Evolutionary conservation across 2,888 invertebrate genomes (phyloP).

Genomic region (Phorcus lineatus): DNA sequence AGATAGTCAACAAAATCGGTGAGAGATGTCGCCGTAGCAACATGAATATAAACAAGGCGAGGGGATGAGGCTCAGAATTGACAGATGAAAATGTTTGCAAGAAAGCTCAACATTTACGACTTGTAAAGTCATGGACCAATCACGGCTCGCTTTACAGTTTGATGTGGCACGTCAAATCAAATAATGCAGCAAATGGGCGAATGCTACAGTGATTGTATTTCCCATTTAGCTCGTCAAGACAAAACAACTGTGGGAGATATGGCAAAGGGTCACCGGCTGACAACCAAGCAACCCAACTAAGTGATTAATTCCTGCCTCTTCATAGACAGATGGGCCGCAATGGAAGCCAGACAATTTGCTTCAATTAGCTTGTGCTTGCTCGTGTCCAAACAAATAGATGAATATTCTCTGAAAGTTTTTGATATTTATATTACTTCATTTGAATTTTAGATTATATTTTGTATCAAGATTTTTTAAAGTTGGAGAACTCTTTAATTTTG

Average conservation of each 20-base stretch:
- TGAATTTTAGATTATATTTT: too few relatives aligned
- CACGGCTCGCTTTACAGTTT: not conserved
- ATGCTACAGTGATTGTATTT: not conserved
- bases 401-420: too few relatives aligned
- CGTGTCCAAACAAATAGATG: too few relatives aligned
- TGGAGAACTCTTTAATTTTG: too few relatives aligned
- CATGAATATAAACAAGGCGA: not conserved
- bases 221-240: not conserved
- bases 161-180: slow-evolving; percentile 5
- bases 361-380: too few relatives aligned
- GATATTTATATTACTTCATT: too few relatives aligned
- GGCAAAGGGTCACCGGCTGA: too few relatives aligned
- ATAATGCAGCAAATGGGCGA: not conserved
- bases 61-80: not conserved
- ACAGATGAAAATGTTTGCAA: not conserved
- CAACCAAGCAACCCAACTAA: too few relatives aligned
- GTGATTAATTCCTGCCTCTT: too few relatives aligned
- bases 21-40: not conserved
- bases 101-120: not conserved
- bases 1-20: not conserved
- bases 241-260: not conserved
- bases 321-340: too few relatives aligned
- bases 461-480: too few relatives aligned
- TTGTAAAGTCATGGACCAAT: not conserved
- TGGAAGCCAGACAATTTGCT: too few relatives aligned